Conservation (phyloP, 1,140 invertebrate species). For the Holotrichia oblita region DNA sequence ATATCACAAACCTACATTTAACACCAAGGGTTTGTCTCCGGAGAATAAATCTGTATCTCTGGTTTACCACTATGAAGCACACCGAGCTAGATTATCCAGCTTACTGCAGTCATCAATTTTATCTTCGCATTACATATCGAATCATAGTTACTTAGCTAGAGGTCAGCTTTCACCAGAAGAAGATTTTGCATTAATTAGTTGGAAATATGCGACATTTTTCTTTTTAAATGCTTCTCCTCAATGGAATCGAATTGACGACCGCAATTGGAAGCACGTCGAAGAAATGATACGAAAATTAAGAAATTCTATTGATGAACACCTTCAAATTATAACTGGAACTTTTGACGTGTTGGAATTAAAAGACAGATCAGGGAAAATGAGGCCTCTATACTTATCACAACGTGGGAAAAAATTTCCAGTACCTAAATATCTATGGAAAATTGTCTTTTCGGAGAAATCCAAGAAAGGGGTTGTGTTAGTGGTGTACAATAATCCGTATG, state of each 20-base stretch:
- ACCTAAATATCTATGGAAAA: conserved; percentile 64
- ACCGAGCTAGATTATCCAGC: conserved; percentile 56
- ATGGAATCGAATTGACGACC: conserved; percentile 64
- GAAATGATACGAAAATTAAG: conserved; percentile 57
- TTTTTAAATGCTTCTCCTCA: conserved; percentile 67
- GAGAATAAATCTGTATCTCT: conserved; percentile 41
- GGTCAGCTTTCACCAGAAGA: conserved; percentile 67
- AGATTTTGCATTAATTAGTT: conserved; percentile 63
- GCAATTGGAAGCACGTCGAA: conserved; percentile 65
- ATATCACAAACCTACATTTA: conserved; percentile 53
- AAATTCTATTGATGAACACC: conserved; percentile 43
- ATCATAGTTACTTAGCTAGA: conserved; percentile 60
- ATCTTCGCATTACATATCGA: conserved; percentile 57
- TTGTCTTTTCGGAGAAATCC: conserved; percentile 57
- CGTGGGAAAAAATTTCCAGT: conserved; percentile 56
- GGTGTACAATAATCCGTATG: conserved; percentile 63
- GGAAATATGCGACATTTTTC: conserved; percentile 65
- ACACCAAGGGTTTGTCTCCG: conserved; percentile 51
- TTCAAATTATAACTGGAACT: conserved; percentile 61
- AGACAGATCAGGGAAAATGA: conserved; percentile 47
- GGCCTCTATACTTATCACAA: conserved; percentile 58
- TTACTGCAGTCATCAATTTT: conserved; percentile 56
- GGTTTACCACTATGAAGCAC: conserved; percentile 53
- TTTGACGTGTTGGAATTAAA: conserved; percentile 57
- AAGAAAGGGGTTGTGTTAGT: conserved; percentile 62